Conservation (phyloP, 2,797 vertebrate genomes). For the Enteromius argenteus region DNA sequence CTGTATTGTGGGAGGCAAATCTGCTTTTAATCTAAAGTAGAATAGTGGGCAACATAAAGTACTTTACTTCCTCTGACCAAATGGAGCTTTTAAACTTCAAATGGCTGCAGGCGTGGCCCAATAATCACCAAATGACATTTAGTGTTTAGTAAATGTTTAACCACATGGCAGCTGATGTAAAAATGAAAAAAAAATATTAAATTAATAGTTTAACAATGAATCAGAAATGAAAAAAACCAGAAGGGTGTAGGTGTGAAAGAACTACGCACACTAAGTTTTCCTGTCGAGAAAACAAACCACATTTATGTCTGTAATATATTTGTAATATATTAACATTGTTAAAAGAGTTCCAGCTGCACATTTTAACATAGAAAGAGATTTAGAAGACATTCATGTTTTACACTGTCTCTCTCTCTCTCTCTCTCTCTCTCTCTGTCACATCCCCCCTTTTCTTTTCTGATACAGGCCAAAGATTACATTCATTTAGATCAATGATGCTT, state of each 20-base stretch:
- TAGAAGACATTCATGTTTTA: not conserved
- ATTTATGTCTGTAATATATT: not conserved
- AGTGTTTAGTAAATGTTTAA: not conserved
- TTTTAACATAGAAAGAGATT: not conserved
- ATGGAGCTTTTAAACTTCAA: not conserved
- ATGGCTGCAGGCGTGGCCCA: not conserved
- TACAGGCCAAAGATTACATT: not conserved
- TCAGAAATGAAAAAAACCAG: not conserved
- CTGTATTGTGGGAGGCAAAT: not conserved
- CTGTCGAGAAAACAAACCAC: not conserved
- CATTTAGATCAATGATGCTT: not conserved
- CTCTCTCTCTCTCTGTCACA: not conserved
- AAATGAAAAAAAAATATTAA: not conserved
- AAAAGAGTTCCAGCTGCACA: not conserved
- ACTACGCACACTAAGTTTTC: not conserved
- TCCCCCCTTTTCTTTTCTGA: not conserved
- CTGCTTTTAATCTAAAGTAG: not conserved
- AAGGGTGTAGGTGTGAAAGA: not conserved
- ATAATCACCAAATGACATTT: not conserved
- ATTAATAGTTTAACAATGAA: not conserved
- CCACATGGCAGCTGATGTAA: not conserved
- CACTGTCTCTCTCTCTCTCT: too few relatives aligned
- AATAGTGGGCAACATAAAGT: constrained; percentile 6
- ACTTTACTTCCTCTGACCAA: not conserved
- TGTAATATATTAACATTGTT: not conserved